Percentiles rank a stretch among this genome's conserved stretches.
These are phyloP conservation scores for Remorina albescens DNA, from an alignment of 2,797 vertebrate genomes.

Conservation along the genomic window DNA sequence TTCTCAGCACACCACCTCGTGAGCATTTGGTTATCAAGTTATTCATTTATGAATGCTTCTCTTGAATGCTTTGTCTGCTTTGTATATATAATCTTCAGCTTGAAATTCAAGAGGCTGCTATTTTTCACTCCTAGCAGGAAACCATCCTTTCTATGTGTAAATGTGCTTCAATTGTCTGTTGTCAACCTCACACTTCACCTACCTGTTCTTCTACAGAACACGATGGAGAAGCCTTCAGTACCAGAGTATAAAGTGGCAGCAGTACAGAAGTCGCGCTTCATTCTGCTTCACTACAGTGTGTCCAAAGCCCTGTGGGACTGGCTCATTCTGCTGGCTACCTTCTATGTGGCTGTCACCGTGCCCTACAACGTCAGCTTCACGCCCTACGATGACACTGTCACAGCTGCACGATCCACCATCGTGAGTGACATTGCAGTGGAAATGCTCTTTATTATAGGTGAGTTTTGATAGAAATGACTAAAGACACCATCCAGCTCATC, in stretches of 20 bases:
- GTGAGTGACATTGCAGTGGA: constrained; percentile 95
- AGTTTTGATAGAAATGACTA: constrained; percentile 80
- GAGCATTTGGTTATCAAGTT: constrained; percentile 63
- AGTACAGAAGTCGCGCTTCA: constrained; percentile 94
- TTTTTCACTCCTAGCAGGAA: constrained; percentile 13
- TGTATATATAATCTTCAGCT: constrained; percentile 32
- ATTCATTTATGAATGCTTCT: constrained; percentile 61
- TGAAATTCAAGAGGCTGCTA: constrained; percentile 33
- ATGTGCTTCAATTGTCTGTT: background rate
- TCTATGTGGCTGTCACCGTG: constrained; percentile 96
- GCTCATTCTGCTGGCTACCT: constrained; percentile 96
- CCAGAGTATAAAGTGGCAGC: constrained; percentile 98
- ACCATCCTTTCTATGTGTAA: background rate
- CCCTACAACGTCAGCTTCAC: constrained; percentile 98
- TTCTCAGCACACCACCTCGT: constrained; percentile 39
- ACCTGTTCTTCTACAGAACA: constrained; percentile 80
- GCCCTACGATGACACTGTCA: constrained; percentile 82
- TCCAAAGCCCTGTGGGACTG: constrained; percentile 98
- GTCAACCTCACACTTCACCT: background rate
- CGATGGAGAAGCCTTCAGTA: constrained; percentile 90
- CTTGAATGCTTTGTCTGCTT: constrained; percentile 9
- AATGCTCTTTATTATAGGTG: constrained; percentile 97
- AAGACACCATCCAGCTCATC: too few relatives aligned
- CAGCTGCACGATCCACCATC: constrained; percentile 90
- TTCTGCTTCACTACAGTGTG: constrained; percentile 97